Evolutionary conservation across 2,888 invertebrate species (phyloP).

Genomic region (Cephus pulcher): DNA sequence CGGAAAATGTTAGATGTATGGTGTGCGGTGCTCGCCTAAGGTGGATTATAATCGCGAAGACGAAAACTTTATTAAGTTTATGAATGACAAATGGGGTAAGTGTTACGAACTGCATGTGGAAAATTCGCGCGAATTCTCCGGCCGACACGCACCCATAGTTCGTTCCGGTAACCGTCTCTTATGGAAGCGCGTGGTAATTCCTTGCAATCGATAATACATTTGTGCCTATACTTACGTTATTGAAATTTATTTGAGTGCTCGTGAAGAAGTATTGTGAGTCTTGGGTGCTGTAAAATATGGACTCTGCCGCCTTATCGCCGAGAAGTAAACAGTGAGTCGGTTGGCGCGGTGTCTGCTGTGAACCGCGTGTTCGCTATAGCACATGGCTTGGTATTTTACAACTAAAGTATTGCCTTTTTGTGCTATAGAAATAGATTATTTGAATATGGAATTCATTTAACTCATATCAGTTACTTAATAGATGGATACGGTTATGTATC

Average conservation of each 20-base stretch:
- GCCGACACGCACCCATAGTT: conserved; percentile 37
- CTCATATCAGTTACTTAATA: neutral
- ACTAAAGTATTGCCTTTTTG: neutral
- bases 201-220: conserved; percentile 33
- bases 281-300: neutral
- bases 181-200: conserved; percentile 32
- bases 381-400: conserved; percentile 10
- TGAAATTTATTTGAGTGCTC: neutral
- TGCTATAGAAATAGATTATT: neutral
- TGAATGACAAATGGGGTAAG: conserved; percentile 26
- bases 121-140: conserved; percentile 27
- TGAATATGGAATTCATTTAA: neutral
- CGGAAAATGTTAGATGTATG: conserved; percentile 25
- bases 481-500: neutral
- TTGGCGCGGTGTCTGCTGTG: conserved; percentile 34
- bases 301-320: conserved; percentile 19
- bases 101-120: conserved; percentile 31
- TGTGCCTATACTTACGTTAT: neutral
- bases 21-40: conserved; percentile 27
- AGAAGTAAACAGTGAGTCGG: conserved; percentile 38
- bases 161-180: conserved; percentile 39
- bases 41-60: conserved; percentile 16
- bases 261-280: neutral
- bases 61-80: conserved; percentile 12
- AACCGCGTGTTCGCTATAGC: conserved; percentile 30